Base-by-base conservation (phyloP, 2,113 vertebrate genomes). In the Columbina picui region DNA sequence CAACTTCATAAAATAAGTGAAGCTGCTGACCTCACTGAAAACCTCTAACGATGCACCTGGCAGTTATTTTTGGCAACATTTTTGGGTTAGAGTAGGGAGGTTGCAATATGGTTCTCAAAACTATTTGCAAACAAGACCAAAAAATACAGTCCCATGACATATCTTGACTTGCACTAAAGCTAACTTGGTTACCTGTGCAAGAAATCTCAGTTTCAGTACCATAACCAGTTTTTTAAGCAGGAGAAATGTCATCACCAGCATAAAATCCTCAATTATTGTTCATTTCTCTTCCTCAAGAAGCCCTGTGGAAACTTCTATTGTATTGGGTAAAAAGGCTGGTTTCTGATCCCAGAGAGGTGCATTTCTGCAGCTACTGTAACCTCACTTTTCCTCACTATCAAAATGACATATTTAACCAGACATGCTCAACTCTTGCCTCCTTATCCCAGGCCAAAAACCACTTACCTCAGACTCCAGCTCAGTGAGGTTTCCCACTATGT, bases 381-480 rank as follows among this genome's bases (percentile, higher is more conserved):
- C 38, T 49, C 20, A 27, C 26, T 29, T 7, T 52, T 61, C 22
- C 52, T 15, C 26, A 30, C 36, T 67, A 41, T 57, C 56, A 59
- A 43, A 70, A 64, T 26, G 14, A 30, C 15, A 38, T 3, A 7
- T 55, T 52, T 81, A 67, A 60, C 38, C 9, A 64, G n/a, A 61
- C 23, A n/a, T 13, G 39, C 38, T 65, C 7, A 59, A 22, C 38
- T 74, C 38, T 11, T 83, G 12, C 59, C 41, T 63, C n/a, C n/a
- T 70, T n/a, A 64, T 20, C 8, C 9, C 38, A 39, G 45, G 77
- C 56, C 50, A 52, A 61, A 73, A 39, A 57, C 8, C 1, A 7
- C 98, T 95, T 96, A 99, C 99, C 99, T 99, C 99, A 1, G 99
- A 99, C 93, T 99, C 99, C 90, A 99, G 96, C 96, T 99, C 99